Evolutionary conservation across 2,888 invertebrate species (phyloP), one percentile per base, ranked within the genome.

Genomic region (Epinotia demarniana): DNA sequence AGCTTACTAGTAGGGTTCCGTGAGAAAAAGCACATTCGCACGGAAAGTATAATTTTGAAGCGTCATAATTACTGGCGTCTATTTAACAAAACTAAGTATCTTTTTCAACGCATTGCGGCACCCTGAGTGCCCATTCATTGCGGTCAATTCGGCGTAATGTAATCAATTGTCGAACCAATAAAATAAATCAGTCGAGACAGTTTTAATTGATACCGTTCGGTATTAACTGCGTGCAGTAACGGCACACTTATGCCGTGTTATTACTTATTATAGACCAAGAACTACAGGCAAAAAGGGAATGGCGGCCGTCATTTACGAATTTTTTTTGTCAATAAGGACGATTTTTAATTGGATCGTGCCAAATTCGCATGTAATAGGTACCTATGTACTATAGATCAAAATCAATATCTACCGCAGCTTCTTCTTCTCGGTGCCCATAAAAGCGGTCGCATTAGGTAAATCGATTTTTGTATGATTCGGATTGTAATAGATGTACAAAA

Each of bases 101-200:
- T 86, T 88, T 88, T 88, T 86, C 81, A 88, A 84, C 86, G 87
- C 87, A 88, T 73, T 86, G 85, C 88, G 84, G 81, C 83, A 82
- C 85, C 86, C 85, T 87, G 88, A 89, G 87, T 85, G 84, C 80
- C 87, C 90, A 92, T 92, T 90, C 87, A 90, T 91, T 93, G 92
- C 84, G 92, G 93, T 89, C 92, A 92, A 92, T 93, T 93, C 90
- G 90, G 89, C 91, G 93, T 93, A 92, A 93, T 93, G 93, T 92
- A 93, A 94, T 94, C 93, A 93, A 93, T 94, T 94, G 90, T 86
- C 84, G 86, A 89, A 91, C 91, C 93, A 91, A 93, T 94, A 93
- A 93, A 93, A 93, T 94, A 93, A 94, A 93, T 94, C 93, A 94
- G 88, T 84, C 83, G 86, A 83, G 93, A 93, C 93, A 92, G 92